Conservation (phyloP, 2,797 vertebrate species). For the Hemitrygon akajei region DNA sequence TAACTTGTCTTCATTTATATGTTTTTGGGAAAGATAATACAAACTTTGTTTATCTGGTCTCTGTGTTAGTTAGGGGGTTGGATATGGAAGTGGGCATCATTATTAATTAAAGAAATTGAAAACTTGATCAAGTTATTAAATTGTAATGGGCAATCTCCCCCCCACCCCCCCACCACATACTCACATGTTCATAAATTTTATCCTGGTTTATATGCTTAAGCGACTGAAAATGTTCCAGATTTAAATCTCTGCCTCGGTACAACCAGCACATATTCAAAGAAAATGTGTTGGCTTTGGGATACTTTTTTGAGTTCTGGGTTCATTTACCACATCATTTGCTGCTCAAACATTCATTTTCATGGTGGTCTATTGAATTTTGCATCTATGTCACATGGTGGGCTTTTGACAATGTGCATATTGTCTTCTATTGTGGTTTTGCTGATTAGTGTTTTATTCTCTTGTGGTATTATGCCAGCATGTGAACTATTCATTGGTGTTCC, state of each 20-base stretch:
- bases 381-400: not conserved
- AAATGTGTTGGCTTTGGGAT: not conserved
- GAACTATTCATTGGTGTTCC: not conserved
- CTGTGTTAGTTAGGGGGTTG: not conserved
- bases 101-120: not conserved
- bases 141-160: not conserved
- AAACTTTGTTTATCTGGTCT: not conserved
- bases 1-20: not conserved
- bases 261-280: not conserved
- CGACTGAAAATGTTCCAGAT: not conserved
- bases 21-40: not conserved
- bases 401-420: not conserved
- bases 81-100: not conserved
- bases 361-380: slow-evolving; percentile 9
- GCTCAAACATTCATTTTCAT: not conserved
- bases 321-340: slow-evolving; percentile 10
- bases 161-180: too few relatives aligned
- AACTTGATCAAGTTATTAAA: not conserved
- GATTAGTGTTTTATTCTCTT: not conserved
- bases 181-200: too few relatives aligned
- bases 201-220: too few relatives aligned
- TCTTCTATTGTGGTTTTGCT: slow-evolving; percentile 8
- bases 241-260: not conserved
- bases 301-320: not conserved
- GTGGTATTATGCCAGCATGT: not conserved